Evolutionary conservation across 2,797 vertebrate genomes (phyloP).

Genomic region (Luscinia luscinia): DNA sequence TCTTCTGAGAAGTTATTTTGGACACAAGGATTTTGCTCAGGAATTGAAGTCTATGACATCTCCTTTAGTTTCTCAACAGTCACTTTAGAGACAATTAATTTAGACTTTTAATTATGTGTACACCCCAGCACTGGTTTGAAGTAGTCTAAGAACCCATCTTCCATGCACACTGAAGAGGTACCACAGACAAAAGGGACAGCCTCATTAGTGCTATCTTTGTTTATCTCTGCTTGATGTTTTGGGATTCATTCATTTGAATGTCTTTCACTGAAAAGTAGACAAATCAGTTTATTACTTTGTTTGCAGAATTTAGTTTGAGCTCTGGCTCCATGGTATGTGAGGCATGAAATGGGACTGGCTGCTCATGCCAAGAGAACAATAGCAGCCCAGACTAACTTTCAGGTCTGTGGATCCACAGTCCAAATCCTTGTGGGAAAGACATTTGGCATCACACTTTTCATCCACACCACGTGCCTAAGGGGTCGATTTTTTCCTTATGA

Average conservation of each 20-base stretch:
- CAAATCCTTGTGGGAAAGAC: neutral
- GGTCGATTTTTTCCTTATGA: neutral
- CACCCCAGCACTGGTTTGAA: neutral
- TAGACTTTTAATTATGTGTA: neutral
- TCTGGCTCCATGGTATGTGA: neutral
- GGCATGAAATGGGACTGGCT: neutral
- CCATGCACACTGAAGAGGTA: neutral
- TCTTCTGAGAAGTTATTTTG: neutral
- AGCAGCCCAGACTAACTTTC: neutral
- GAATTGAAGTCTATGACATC: neutral
- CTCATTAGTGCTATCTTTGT: neutral
- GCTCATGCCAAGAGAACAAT: neutral
- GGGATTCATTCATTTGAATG: neutral
- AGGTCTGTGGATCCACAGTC: neutral
- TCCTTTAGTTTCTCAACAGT: neutral
- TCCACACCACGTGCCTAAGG: neutral
- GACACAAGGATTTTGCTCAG: neutral
- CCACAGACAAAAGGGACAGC: neutral
- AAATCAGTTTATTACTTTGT: neutral
- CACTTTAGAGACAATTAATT: neutral
- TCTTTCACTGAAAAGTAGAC: neutral
- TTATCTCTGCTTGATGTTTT: neutral
- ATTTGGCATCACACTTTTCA: neutral
- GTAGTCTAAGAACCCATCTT: neutral
- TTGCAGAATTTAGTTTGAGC: neutral